These are phyloP conservation scores for Trichonephila clavipes DNA, from an alignment of 1,140 invertebrate genomes.

Conservation along the genomic window DNA sequence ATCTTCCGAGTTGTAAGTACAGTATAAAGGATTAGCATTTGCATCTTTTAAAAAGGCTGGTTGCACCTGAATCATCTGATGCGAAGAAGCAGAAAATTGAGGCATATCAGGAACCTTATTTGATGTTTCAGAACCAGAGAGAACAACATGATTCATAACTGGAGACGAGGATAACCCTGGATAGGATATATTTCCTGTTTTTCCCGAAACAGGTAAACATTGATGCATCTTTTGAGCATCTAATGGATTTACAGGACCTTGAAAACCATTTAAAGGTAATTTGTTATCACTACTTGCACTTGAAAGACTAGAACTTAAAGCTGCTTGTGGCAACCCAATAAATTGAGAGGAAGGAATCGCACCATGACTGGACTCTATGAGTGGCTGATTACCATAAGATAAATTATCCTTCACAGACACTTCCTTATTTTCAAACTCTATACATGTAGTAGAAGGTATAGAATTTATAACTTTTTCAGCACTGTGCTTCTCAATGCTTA, in stretches of 20 bases:
- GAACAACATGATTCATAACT: background rate
- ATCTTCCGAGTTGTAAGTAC: constrained; percentile 27
- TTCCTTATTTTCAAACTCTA: constrained; percentile 1
- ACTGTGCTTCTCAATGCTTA: background rate
- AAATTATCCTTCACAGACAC: background rate
- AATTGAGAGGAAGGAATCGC: background rate
- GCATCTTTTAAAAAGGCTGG: constrained; percentile 57
- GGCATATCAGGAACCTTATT: background rate
- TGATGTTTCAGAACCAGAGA: background rate
- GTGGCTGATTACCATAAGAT: background rate
- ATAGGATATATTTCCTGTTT: constrained; percentile 5
- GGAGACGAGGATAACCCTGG: background rate
- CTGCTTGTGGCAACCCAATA: constrained; percentile 4
- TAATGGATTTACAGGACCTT: background rate
- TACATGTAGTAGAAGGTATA: background rate
- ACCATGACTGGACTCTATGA: background rate
- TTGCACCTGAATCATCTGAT: background rate
- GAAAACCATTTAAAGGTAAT: constrained; percentile 31
- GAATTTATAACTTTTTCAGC: background rate
- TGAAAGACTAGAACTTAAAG: background rate
- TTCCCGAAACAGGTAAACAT: background rate
- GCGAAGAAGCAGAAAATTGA: background rate
- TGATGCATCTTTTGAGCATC: constrained; percentile 20
- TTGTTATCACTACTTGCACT: constrained; percentile 1
- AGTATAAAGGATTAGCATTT: constrained; percentile 69